Conservation (phyloP, 2,113 vertebrate species). For the Peromyscus leucopus region DNA sequence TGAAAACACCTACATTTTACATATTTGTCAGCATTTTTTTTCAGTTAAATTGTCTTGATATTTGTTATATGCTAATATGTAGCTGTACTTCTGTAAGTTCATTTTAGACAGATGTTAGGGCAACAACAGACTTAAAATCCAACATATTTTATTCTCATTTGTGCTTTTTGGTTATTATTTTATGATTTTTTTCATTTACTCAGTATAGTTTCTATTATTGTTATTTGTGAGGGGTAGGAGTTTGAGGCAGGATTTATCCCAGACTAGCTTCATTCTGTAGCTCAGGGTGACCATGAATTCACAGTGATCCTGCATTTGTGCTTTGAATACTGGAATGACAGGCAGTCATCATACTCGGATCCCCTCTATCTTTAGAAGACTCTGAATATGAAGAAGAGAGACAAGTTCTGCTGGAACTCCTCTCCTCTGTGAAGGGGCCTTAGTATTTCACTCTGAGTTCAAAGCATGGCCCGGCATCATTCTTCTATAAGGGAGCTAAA, state of each 20-base stretch:
- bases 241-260: background rate
- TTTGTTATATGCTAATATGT: conserved; percentile 75
- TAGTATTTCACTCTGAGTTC: background rate
- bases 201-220: background rate
- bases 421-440: background rate
- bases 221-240: background rate
- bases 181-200: background rate
- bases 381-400: background rate
- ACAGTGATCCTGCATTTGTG: background rate
- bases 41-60: conserved; percentile 73
- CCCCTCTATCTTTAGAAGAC: background rate
- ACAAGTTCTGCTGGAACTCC: background rate
- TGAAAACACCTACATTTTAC: conserved; percentile 75
- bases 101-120: conserved; percentile 40
- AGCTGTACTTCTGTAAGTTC: conserved; percentile 64
- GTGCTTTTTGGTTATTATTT: conserved; percentile 23
- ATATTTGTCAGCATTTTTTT: conserved; percentile 57
- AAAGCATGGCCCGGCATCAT: background rate
- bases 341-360: too few relatives aligned
- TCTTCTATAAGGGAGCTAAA: background rate
- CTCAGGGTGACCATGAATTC: background rate
- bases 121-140: background rate
- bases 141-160: conserved; percentile 22
- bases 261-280: background rate
- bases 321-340: background rate